These are phyloP conservation scores for Ptychoptera albimana DNA, from an alignment of 2,888 invertebrate genomes.

Conservation along the genomic window DNA sequence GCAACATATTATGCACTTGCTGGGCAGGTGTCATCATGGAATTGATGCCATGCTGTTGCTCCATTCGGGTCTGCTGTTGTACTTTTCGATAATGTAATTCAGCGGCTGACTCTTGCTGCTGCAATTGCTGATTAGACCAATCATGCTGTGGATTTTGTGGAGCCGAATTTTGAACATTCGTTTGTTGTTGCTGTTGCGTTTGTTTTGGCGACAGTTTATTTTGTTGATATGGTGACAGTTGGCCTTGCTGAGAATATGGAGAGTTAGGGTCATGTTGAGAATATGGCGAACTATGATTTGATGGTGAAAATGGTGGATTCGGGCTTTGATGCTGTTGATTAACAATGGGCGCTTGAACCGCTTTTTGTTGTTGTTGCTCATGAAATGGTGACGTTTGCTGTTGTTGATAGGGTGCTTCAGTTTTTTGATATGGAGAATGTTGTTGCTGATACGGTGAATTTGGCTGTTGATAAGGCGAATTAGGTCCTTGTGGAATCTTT, in stretches of 20 bases:
- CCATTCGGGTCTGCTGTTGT: too few relatives aligned
- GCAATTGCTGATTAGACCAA: not conserved
- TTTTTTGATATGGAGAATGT: constrained; percentile 11
- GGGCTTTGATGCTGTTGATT: constrained; percentile 15
- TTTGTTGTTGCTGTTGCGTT: constrained; percentile 23
- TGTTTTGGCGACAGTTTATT: constrained; percentile 25
- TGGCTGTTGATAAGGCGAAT: constrained; percentile 32
- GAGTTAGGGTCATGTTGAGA: constrained; percentile 24
- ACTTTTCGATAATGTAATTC: too few relatives aligned
- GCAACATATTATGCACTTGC: not conserved
- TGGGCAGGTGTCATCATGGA: not conserved
- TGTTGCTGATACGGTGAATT: constrained; percentile 31
- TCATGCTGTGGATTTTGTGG: constrained; percentile 20
- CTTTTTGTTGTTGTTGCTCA: constrained; percentile 8
- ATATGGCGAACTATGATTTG: constrained; percentile 25
- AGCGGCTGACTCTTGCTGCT: not conserved
- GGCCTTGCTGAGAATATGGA: constrained; percentile 17
- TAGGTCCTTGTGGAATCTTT: constrained; percentile 24
- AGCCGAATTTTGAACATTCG: constrained; percentile 27
- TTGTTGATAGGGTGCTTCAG: constrained; percentile 17
- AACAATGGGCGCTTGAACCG: constrained; percentile 18
- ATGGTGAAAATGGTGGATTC: constrained; percentile 26
- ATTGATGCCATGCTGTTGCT: too few relatives aligned
- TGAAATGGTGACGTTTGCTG: constrained; percentile 10
- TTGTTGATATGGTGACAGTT: constrained; percentile 24